Evolutionary conservation across 2,888 invertebrate genomes (phyloP), one percentile per base, ranked within the genome.

Genomic region (Ichneumoninae sp.): DNA sequence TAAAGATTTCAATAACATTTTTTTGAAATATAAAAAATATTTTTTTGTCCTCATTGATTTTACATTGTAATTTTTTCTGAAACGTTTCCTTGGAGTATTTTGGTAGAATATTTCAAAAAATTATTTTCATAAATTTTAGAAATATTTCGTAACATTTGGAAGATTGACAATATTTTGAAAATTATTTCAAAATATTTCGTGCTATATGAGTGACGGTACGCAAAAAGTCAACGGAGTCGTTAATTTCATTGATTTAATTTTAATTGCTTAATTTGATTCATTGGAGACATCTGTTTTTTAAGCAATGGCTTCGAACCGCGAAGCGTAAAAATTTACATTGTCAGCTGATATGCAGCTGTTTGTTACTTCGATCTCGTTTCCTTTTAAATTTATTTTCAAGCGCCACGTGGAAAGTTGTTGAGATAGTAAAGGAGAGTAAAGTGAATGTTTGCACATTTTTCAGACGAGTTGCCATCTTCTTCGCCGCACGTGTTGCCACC

Each of bases 401-500:
- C 33, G 1, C 5, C 0, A 33, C 3, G 30, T 30, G 16, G 4
- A 16, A 16, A 16, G 30, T 13, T 16, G 6, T 60, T 6, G 13
- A 33, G 4, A 33, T 6, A 68, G 22, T 36, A 47, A 68, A 68
- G 1, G 52, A 33, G 44, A 77, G 52, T 36, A 79, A 70, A 54
- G 40, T 75, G 22, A 50, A 80, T 78, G 40, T 80, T 30, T 36
- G 47, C 87, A 69, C 60, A 74, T 84, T 86, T 82, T 68, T 66
- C 87, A 94, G 94, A 94, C 93, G 94, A 94, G 91, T 91, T 94
- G 92, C 94, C 94, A 91, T 93, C 93, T 89, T 93, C 93, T 89
- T 93, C 93, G 87, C 93, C 93, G 89, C 93, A 92, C 90, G 91
- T 91, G 90, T 90, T 92, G 90, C 93, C 93, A 88, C 92, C 93